Evolutionary conservation across 37 sponge, comb jelly and placozoan genomes (phyloP).

Genomic region (Cliona cf. orientalis): DNA sequence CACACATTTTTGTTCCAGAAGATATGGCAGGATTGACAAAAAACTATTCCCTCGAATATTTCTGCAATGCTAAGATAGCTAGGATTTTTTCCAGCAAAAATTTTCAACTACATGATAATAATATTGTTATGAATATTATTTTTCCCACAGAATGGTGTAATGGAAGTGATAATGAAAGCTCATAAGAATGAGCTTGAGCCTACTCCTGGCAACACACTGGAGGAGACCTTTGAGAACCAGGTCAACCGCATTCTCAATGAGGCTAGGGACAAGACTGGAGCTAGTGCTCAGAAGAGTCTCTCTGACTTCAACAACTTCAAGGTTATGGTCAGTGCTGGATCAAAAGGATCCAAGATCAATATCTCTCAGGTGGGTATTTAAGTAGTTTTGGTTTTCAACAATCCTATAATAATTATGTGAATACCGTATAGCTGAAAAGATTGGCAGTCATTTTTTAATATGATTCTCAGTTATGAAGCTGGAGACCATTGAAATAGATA

Average conservation of each 20-base stretch:
- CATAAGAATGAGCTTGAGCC: conserved; percentile 99
- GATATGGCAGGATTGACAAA: no score
- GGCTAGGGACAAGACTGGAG: conserved; percentile 97
- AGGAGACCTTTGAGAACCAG: conserved; percentile 99
- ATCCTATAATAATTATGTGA: no score
- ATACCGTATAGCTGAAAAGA: no score
- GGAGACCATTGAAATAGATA: no score
- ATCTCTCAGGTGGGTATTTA: conserved; percentile 88
- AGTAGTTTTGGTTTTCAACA: no score
- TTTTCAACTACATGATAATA: background rate
- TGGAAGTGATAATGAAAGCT: conserved; percentile 97
- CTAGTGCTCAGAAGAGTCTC: conserved; percentile 93
- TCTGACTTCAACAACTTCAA: conserved; percentile 99
- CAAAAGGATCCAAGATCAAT: conserved; percentile 99
- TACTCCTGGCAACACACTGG: conserved; percentile 97
- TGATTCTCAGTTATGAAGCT: no score
- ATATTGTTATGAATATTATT: background rate
- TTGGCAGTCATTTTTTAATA: background rate
- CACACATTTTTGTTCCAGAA: no score
- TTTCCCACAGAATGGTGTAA: conserved; percentile 80
- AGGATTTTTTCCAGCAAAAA: no score
- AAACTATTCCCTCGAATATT: no score
- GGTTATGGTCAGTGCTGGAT: conserved; percentile 98
- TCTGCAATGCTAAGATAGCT: no score
- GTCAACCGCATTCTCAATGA: conserved; percentile 98